These are phyloP conservation scores for Rhabdophis nuchalis DNA, from an alignment of 2,797 vertebrate genomes.

Conservation along the genomic window DNA sequence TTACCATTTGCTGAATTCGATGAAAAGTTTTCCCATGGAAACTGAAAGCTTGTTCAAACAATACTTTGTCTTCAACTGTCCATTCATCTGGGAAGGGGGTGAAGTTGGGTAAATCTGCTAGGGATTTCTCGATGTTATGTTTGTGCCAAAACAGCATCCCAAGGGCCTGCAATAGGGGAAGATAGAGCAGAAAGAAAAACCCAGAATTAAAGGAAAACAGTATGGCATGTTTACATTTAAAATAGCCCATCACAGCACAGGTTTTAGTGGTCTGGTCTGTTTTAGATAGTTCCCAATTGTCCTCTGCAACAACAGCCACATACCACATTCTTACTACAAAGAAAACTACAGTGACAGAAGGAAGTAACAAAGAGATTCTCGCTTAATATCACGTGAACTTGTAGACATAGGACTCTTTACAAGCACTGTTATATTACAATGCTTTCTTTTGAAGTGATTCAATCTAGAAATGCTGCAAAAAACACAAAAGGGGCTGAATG, in stretches of 20 bases:
- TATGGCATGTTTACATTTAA: background rate
- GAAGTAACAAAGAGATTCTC: background rate
- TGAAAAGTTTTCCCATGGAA: conserved; percentile 97
- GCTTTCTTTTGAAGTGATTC: background rate
- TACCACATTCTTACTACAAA: background rate
- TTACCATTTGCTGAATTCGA: conserved; percentile 96
- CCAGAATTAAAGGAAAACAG: background rate
- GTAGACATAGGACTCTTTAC: background rate
- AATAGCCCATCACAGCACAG: background rate
- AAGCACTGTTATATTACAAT: background rate
- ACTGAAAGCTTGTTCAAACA: conserved; percentile 96
- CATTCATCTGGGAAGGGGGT: conserved; percentile 97
- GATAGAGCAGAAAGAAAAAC: background rate
- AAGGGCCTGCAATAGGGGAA: conserved; percentile 77
- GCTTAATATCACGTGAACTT: background rate
- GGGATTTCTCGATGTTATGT: conserved; percentile 93
- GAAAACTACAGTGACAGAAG: background rate
- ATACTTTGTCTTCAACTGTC: conserved; percentile 95
- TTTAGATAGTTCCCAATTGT: background rate
- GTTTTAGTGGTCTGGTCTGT: background rate
- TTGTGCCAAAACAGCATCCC: conserved; percentile 99
- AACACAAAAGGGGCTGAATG: background rate
- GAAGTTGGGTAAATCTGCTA: conserved; percentile 95
- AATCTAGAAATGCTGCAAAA: background rate
- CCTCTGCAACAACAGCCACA: background rate